Evolutionary conservation across 2,888 invertebrate species (phyloP).

Genomic region (Epistrophe grossulariae): DNA sequence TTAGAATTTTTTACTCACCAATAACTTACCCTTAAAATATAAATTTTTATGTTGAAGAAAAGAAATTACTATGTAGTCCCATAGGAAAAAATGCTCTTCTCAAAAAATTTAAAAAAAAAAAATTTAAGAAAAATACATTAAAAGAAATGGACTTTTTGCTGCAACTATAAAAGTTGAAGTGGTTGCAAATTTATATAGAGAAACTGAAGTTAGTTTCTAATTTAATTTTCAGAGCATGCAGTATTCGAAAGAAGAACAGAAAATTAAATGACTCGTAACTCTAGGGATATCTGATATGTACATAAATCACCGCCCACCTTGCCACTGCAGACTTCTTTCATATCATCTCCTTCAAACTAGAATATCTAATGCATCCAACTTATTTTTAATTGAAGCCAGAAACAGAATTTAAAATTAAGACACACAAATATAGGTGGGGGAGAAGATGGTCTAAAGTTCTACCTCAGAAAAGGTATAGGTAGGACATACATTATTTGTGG

Average conservation of each 20-base stretch:
- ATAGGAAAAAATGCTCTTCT: constrained; percentile 1
- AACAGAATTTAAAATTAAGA: constrained; percentile 49
- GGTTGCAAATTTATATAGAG: constrained; percentile 45
- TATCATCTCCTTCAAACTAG: constrained; percentile 22
- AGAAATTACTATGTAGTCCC: constrained; percentile 48
- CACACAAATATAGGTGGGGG: not conserved
- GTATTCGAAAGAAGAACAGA: not conserved
- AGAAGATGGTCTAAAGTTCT: not conserved
- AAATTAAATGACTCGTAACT: constrained; percentile 10
- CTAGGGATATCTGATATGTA: not conserved
- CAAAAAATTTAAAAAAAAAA: constrained; percentile 6
- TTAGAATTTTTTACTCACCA: not conserved
- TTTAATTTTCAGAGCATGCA: constrained; percentile 34
- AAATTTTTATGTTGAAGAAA: not conserved
- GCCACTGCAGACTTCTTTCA: not conserved
- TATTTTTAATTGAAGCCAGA: constrained; percentile 40
- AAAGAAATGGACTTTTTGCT: constrained; percentile 33
- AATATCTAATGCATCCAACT: constrained; percentile 26
- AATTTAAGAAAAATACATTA: constrained; percentile 8
- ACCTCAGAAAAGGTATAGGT: constrained; percentile 6
- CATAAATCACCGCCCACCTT: not conserved
- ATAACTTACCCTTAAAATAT: not conserved
- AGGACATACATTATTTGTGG: constrained; percentile 21
- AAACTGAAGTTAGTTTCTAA: constrained; percentile 38
- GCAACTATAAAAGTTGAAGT: constrained; percentile 41